A percentile compares a stretch with the other conserved stretches of the same genome.
Evolutionary conservation across 2,113 vertebrate genomes (phyloP).

Genomic region (Odocoileus hemionus): DNA sequence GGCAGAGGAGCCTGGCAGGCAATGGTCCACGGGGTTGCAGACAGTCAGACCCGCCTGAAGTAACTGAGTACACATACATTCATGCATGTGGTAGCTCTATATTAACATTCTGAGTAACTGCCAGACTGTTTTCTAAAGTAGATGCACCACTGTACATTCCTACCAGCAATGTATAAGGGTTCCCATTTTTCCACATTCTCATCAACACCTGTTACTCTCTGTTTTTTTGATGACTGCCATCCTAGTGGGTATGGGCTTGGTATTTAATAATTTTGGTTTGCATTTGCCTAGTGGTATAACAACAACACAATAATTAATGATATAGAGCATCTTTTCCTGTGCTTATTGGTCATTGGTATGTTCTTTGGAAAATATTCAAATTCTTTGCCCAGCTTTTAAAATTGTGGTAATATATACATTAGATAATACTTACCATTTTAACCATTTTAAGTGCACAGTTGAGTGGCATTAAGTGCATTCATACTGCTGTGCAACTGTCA

Average conservation of each 20-base stretch:
- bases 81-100: background rate
- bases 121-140: background rate
- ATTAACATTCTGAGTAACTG: background rate
- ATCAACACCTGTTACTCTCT: background rate
- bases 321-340: background rate
- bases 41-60: background rate
- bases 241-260: background rate
- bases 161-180: background rate
- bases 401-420: background rate
- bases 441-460: background rate
- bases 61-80: background rate
- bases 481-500: background rate
- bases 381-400: background rate
- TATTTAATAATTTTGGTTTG: background rate
- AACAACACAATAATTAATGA: background rate
- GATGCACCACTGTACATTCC: background rate
- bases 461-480: background rate
- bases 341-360: background rate
- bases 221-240: background rate
- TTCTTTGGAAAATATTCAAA: background rate
- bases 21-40: fast-evolving
- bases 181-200: background rate
- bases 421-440: background rate
- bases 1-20: background rate
- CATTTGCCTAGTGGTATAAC: background rate